Percentiles rank a stretch among this genome's conserved stretches.
These are phyloP conservation scores for Ichneumoninae sp. DNA, from an alignment of 2,888 invertebrate genomes.

Conservation along the genomic window DNA sequence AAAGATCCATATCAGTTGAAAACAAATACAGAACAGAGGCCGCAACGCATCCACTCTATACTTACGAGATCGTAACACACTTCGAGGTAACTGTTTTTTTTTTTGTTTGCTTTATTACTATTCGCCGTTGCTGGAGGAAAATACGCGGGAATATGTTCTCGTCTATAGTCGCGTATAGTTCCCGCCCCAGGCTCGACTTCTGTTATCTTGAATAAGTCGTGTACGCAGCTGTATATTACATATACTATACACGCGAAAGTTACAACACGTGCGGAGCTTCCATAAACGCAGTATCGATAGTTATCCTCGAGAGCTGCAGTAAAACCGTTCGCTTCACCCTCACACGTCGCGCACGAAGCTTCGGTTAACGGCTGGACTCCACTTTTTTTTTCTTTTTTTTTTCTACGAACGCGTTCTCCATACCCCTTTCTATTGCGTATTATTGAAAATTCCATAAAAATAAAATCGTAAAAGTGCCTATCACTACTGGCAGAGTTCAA, in stretches of 20 bases:
- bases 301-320: neutral
- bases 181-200: neutral
- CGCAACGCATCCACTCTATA: neutral
- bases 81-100: neutral
- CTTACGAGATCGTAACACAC: neutral
- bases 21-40: neutral
- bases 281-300: slow-evolving; percentile 19
- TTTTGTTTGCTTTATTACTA: neutral
- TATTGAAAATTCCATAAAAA: neutral
- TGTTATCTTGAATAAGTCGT: neutral
- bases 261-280: neutral
- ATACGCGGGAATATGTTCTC: neutral
- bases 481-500: neutral
- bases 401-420: neutral
- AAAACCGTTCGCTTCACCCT: slow-evolving; percentile 8
- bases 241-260: neutral
- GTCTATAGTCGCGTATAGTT: neutral
- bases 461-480: neutral
- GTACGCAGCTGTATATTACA: neutral
- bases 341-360: slow-evolving; percentile 1
- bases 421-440: neutral
- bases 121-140: no score
- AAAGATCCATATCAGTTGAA: neutral
- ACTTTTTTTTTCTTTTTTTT: neutral
- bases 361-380: neutral